A percentile compares a stretch with the other conserved stretches of the same genome.
These are phyloP conservation scores for Melanotaenia trifasciata DNA, from an alignment of 2,797 vertebrate species.

Conservation along the genomic window DNA sequence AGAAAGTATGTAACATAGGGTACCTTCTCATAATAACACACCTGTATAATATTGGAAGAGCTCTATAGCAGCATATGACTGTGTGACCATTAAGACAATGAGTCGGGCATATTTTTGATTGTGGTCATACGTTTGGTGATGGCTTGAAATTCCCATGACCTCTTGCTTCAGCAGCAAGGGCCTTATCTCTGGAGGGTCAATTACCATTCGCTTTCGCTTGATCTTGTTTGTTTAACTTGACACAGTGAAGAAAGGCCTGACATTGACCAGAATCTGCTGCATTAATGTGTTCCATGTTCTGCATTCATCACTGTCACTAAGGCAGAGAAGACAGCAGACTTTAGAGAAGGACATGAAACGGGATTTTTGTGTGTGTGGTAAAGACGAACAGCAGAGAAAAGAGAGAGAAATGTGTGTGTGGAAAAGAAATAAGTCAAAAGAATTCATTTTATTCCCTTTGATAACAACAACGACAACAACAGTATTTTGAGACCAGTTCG, in stretches of 20 bases:
- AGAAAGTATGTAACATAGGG: slow-evolving; percentile 42
- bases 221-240: slow-evolving; percentile 99
- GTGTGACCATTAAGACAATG: slow-evolving; percentile 38
- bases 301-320: slow-evolving; percentile 97
- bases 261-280: slow-evolving; percentile 95
- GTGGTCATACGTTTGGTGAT: slow-evolving; percentile 45
- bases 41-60: slow-evolving; percentile 23
- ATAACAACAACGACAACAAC: background rate
- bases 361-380: slow-evolving; percentile 33
- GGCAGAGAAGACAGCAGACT: slow-evolving; percentile 82
- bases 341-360: slow-evolving; percentile 59
- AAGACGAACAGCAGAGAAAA: background rate
- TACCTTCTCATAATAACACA: slow-evolving; percentile 46
- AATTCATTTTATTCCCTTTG: slow-evolving; percentile 58
- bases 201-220: slow-evolving; percentile 93
- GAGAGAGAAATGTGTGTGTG: background rate
- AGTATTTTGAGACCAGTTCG: background rate
- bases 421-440: slow-evolving; percentile 20
- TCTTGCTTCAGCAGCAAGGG: slow-evolving; percentile 82
- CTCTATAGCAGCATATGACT: slow-evolving; percentile 17
- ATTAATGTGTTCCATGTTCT: slow-evolving; percentile 98
- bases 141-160: slow-evolving; percentile 81
- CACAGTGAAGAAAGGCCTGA: slow-evolving; percentile 97
- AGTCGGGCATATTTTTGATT: slow-evolving; percentile 33
- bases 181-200: slow-evolving; percentile 94